Percentiles rank a stretch among this genome's conserved stretches.
Conservation (phyloP, 2,797 vertebrate genomes). For the Iguana delicatissima region DNA sequence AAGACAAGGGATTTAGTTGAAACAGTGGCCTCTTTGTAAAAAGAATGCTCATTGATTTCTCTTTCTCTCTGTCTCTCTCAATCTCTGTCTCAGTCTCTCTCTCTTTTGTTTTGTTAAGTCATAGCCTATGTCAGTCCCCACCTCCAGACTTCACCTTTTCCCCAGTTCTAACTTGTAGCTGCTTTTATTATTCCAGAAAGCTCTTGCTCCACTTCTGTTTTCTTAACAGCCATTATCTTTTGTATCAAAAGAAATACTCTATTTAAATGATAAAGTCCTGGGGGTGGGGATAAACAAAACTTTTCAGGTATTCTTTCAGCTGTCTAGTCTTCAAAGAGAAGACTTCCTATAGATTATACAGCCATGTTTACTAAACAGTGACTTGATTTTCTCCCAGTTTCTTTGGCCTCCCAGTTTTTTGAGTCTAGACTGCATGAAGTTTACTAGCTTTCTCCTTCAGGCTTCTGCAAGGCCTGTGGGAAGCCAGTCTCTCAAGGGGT, state of each 20-base stretch:
- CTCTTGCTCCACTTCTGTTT: neutral
- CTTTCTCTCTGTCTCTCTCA: neutral
- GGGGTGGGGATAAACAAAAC: neutral
- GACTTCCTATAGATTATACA: neutral
- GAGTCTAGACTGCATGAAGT: neutral
- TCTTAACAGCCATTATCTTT: neutral
- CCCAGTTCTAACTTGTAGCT: neutral
- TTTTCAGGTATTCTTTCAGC: neutral
- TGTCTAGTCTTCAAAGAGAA: neutral
- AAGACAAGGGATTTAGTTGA: neutral
- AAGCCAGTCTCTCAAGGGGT: neutral
- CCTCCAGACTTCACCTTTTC: neutral
- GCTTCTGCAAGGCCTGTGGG: neutral
- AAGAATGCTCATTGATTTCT: neutral
- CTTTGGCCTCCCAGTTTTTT: neutral
- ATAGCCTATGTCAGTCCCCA: neutral
- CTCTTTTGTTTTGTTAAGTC: neutral
- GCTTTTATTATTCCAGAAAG: neutral
- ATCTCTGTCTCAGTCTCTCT: too few species aligned
- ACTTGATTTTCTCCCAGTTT: neutral
- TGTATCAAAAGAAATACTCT: neutral
- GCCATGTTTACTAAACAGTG: neutral
- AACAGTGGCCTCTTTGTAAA: neutral
- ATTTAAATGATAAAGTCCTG: neutral
- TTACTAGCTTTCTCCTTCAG: neutral